Evolutionary conservation across 2,888 invertebrate genomes (phyloP).

Genomic region (Pollenia angustigena): DNA sequence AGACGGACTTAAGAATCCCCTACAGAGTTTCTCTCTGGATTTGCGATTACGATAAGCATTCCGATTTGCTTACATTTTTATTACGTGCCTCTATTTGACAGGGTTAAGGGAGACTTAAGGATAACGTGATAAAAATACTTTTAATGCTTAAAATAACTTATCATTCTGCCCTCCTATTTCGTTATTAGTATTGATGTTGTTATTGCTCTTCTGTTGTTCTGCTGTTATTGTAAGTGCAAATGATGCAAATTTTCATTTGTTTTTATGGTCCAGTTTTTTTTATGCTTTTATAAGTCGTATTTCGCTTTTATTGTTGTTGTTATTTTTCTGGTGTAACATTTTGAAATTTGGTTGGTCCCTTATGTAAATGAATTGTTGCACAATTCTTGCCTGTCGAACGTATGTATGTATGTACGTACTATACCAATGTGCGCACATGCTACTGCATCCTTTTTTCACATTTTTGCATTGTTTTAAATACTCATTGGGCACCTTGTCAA

Average conservation of each 20-base stretch:
- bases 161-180: conserved; percentile 18
- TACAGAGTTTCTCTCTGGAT: too few relatives aligned
- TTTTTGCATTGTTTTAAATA: conserved; percentile 68
- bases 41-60: too few relatives aligned
- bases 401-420: conserved; percentile 9
- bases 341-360: conserved; percentile 72
- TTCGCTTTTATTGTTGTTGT: conserved; percentile 23
- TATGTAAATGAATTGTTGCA: conserved; percentile 64
- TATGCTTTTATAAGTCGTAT: conserved; percentile 32
- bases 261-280: conserved; percentile 58
- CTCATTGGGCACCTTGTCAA: conserved; percentile 72
- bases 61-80: too few relatives aligned
- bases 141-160: background rate
- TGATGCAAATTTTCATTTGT: conserved; percentile 74
- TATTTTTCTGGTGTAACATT: conserved; percentile 35
- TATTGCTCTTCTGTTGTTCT: conserved; percentile 18
- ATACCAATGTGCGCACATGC: conserved; percentile 68
- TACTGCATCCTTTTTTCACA: conserved; percentile 55
- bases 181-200: conserved; percentile 11
- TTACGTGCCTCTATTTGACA: too few relatives aligned
- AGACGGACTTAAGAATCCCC: too few relatives aligned
- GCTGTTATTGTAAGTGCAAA: conserved; percentile 68
- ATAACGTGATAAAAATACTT: too few relatives aligned
- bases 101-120: too few relatives aligned
- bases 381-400: conserved; percentile 53